Evolutionary conservation across 2,888 invertebrate genomes (phyloP).

Genomic region (Lordiphosa fenestrarum): DNA sequence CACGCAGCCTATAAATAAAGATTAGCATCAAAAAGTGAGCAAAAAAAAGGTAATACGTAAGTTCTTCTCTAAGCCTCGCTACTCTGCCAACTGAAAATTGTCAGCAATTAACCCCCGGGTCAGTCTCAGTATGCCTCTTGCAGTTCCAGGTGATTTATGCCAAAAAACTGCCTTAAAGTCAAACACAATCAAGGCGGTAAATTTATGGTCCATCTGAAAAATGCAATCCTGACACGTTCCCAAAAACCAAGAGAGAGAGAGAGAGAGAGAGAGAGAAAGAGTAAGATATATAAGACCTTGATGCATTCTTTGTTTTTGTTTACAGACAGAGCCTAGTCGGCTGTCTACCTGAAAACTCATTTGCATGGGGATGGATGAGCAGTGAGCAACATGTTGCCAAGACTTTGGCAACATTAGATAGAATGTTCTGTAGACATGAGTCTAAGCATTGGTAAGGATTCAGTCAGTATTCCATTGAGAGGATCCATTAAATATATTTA

Average conservation of each 20-base stretch:
- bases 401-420: no score
- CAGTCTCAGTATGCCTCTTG: constrained; percentile 34
- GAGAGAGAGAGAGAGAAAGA: constrained; percentile 6
- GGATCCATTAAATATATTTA: no score
- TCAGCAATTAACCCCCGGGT: constrained; percentile 70
- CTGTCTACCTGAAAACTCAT: no score
- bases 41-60: constrained; percentile 34
- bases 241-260: constrained; percentile 11
- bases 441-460: no score
- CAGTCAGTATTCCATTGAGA: no score
- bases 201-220: constrained; percentile 41
- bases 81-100: constrained; percentile 49
- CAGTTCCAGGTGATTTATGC: constrained; percentile 63
- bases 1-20: constrained; percentile 69
- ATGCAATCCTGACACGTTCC: constrained; percentile 38
- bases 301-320: constrained; percentile 1
- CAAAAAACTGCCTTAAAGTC: constrained; percentile 59
- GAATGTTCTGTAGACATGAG: no score
- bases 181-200: constrained; percentile 60
- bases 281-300: not conserved
- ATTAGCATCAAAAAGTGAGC: constrained; percentile 61
- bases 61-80: constrained; percentile 35
- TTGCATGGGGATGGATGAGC: no score
- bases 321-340: not conserved
- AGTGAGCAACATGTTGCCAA: no score